Conservation (phyloP, 2,797 vertebrate genomes). For the Hylomyscus alleni region DNA sequence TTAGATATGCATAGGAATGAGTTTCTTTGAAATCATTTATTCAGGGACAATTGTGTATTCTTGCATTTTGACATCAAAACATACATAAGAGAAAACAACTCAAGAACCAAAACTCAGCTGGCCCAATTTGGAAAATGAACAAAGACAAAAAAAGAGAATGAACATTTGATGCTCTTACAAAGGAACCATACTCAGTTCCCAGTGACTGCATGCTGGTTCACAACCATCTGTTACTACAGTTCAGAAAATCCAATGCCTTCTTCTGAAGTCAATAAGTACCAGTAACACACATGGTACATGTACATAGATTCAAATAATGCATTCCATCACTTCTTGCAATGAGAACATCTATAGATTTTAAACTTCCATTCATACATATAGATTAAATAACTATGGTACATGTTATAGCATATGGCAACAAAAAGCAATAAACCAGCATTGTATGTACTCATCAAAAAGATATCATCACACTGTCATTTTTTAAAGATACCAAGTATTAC, state of each 20-base stretch:
- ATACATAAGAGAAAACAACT: background rate
- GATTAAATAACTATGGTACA: constrained; percentile 20
- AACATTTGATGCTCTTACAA: background rate
- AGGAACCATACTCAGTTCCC: background rate
- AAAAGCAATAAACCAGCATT: background rate
- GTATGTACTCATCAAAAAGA: background rate
- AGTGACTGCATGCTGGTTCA: background rate
- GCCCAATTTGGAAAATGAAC: background rate
- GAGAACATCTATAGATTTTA: constrained; percentile 19
- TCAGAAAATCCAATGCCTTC: background rate
- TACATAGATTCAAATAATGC: background rate
- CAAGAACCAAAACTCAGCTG: background rate
- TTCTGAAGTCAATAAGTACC: background rate
- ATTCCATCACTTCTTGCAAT: background rate
- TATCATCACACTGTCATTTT: background rate
- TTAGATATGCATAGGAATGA: background rate
- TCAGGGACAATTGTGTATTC: background rate
- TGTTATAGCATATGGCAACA: background rate
- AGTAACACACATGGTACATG: background rate
- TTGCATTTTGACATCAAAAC: background rate
- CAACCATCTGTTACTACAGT: background rate
- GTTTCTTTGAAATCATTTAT: background rate
- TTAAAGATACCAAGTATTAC: background rate
- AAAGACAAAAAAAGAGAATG: background rate
- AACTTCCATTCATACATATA: background rate